Percentiles rank a stretch among this genome's conserved stretches.
Conservation (phyloP, 2,797 vertebrate genomes). For the Anas acuta region DNA sequence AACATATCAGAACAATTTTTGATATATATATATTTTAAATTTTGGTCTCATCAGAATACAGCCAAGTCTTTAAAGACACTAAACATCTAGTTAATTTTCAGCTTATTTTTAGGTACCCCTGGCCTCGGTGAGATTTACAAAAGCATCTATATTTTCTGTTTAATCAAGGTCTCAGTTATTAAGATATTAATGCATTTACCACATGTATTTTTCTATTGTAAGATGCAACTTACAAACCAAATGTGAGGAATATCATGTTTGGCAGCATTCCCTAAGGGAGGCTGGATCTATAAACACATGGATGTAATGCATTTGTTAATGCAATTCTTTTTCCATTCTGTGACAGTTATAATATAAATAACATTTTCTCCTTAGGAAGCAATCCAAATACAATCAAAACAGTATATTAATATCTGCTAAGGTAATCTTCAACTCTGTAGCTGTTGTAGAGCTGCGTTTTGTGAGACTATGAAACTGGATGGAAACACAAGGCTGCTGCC, state of each 20-base stretch:
- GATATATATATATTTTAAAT: background rate
- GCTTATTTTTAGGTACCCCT: background rate
- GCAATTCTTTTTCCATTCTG: slow-evolving; percentile 54
- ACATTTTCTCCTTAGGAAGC: slow-evolving; percentile 50
- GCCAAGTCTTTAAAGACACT: background rate
- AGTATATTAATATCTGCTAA: slow-evolving; percentile 23
- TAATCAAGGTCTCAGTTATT: slow-evolving; percentile 20
- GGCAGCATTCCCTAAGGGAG: slow-evolving; percentile 56
- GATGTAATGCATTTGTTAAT: slow-evolving; percentile 44
- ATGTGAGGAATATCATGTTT: slow-evolving; percentile 42
- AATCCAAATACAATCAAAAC: slow-evolving; percentile 48
- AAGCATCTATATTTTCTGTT: background rate
- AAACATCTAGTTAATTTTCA: background rate
- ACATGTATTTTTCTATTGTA: background rate
- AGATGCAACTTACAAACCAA: slow-evolving; percentile 8
- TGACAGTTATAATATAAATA: slow-evolving; percentile 66
- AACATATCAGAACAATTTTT: background rate
- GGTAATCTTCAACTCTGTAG: background rate
- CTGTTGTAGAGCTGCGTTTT: background rate
- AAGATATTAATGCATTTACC: slow-evolving; percentile 4
- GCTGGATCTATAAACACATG: slow-evolving; percentile 62
- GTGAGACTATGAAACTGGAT: background rate
- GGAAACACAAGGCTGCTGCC: background rate
- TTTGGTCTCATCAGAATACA: background rate
- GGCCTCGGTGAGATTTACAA: background rate